Evolutionary conservation across 2,888 invertebrate genomes (phyloP).

Genomic region (Idaea straminata): DNA sequence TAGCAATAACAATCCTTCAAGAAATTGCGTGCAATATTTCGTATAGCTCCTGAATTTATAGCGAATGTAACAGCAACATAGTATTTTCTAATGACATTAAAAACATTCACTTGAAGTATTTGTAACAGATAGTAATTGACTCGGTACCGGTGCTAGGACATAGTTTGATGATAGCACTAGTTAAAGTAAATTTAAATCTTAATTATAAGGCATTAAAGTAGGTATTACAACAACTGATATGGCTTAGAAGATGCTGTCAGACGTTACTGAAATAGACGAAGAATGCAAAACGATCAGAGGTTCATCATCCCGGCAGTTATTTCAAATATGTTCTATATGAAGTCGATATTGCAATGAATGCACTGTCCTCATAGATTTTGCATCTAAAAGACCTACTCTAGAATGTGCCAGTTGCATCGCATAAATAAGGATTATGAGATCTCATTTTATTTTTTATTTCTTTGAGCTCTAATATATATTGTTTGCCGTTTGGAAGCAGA

Average conservation of each 20-base stretch:
- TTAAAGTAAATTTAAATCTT: conserved; percentile 13
- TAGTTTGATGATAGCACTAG: neutral
- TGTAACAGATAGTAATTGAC: conserved; percentile 43
- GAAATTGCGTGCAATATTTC: neutral
- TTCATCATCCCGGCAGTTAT: conserved; percentile 67
- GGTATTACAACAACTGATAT: neutral
- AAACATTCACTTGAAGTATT: conserved; percentile 28
- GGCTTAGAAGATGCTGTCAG: conserved; percentile 9
- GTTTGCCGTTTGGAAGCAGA: neutral
- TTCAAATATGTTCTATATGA: conserved; percentile 54
- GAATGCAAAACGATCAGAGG: conserved; percentile 64
- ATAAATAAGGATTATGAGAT: neutral
- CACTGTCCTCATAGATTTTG: neutral
- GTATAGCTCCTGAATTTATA: neutral
- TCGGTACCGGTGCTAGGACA: conserved; percentile 31
- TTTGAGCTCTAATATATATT: neutral
- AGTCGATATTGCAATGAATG: conserved; percentile 11
- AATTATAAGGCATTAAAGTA: neutral
- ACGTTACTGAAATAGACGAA: conserved; percentile 59
- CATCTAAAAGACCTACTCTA: neutral
- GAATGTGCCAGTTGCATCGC: neutral
- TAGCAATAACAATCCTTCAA: too few species aligned
- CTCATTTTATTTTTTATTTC: neutral
- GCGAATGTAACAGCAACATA: neutral
- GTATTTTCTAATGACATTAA: conserved; percentile 1